Evolutionary conservation across 1,140 invertebrate genomes (phyloP).

Genomic region (Drosophila nasuta): DNA sequence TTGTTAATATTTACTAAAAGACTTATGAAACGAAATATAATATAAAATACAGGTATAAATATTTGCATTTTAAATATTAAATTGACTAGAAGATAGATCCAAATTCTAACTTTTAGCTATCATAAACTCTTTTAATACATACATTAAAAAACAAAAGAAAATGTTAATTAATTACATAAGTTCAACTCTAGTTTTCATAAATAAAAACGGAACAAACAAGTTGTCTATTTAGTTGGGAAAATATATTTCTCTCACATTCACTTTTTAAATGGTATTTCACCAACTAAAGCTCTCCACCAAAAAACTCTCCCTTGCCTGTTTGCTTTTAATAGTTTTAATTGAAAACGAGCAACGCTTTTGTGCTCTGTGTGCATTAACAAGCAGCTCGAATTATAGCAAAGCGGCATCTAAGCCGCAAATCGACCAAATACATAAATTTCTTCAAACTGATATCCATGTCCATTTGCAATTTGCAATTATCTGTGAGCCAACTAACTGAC

Average conservation of each 20-base stretch:
- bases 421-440: conserved; percentile 19
- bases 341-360: conserved; percentile 4
- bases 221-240: too few species aligned
- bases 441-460: background rate
- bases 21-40: too few species aligned
- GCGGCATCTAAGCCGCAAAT: conserved; percentile 3
- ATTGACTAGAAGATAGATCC: too few species aligned
- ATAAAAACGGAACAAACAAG: too few species aligned
- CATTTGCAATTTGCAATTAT: conserved; percentile 39
- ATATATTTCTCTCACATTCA: background rate
- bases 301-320: background rate
- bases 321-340: conserved; percentile 14
- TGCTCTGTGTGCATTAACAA: background rate
- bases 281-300: background rate
- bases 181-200: too few species aligned
- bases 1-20: too few species aligned
- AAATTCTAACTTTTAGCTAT: too few species aligned
- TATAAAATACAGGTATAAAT: too few species aligned
- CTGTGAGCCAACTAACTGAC: background rate
- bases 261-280: background rate
- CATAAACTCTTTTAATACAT: too few species aligned
- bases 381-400: background rate
- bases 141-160: too few species aligned
- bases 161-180: too few species aligned
- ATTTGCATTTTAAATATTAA: too few species aligned